phyloP scores from a whole-genome alignment of 2,797 vertebrate species.

The Xenopus petersii region DNA sequence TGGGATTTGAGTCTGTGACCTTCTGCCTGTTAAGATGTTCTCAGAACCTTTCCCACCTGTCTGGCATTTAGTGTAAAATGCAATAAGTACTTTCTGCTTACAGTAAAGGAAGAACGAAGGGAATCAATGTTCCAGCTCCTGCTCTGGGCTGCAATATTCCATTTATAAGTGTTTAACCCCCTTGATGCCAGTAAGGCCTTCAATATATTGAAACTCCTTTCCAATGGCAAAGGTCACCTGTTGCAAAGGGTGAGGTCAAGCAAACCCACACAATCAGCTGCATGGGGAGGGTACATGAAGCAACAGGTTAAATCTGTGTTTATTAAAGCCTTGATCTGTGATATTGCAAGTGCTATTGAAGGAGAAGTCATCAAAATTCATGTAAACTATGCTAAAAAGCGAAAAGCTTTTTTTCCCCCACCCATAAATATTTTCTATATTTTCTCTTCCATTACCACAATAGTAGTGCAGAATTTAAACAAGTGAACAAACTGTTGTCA shows the following conservation, averaged over 20 bases:
- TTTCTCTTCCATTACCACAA: no score
- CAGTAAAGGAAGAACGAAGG: constrained; percentile 42
- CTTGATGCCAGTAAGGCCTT: not conserved
- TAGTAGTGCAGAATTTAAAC: no score
- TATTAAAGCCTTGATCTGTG: no score
- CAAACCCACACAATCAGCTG: not conserved
- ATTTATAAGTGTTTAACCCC: constrained; percentile 14
- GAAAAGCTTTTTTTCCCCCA: no score
- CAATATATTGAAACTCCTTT: not conserved
- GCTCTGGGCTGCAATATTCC: not conserved
- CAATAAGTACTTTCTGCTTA: constrained; percentile 50
- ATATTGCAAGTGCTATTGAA: no score
- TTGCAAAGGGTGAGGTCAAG: not conserved
- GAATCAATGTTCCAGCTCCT: constrained; percentile 19
- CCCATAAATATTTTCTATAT: no score
- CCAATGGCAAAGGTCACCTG: not conserved
- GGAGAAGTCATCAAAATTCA: no score
- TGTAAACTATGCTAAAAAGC: no score
- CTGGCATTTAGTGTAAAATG: constrained; percentile 49
- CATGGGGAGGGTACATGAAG: no score
- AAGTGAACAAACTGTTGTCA: no score
- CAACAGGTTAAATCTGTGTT: no score
- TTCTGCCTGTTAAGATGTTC: constrained; percentile 49
- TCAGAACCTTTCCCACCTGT: constrained; percentile 45
- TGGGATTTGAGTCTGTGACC: constrained; percentile 44